Evolutionary conservation across 37 sponge, comb jelly and placozoan genomes (phyloP).

Genomic region (Halisarca cf. caerulea): DNA sequence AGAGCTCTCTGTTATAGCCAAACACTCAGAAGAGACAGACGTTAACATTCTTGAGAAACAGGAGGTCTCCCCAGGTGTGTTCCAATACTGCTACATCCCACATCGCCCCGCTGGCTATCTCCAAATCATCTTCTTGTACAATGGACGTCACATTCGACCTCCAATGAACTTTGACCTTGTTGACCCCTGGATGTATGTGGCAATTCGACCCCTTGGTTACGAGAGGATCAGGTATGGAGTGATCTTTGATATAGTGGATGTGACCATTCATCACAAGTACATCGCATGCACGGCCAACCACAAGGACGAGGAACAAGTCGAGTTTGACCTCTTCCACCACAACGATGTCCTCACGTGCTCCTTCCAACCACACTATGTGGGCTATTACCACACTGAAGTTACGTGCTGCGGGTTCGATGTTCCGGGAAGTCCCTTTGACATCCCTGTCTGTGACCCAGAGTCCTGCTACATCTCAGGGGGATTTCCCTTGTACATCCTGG

Average conservation of each 20-base stretch:
- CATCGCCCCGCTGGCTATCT: conserved; percentile 24
- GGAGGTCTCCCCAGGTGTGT: background rate
- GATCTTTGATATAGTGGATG: conserved; percentile 41
- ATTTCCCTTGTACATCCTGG: conserved; percentile 24
- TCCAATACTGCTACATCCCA: background rate
- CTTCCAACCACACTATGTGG: conserved; percentile 14
- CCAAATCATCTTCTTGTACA: conserved; percentile 4
- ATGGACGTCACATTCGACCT: background rate
- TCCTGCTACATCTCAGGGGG: conserved; percentile 20
- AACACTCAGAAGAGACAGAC: conserved; percentile 20
- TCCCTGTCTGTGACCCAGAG: conserved; percentile 45
- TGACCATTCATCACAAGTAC: conserved; percentile 23
- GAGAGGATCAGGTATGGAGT: conserved; percentile 54
- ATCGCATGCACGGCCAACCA: background rate
- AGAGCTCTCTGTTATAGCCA: background rate
- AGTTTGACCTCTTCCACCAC: conserved; percentile 9
- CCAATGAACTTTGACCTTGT: conserved; percentile 13
- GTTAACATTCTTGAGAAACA: background rate
- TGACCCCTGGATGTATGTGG: conserved; percentile 10
- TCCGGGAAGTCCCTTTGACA: conserved; percentile 45
- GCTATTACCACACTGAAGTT: conserved; percentile 29
- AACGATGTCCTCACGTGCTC: conserved; percentile 18
- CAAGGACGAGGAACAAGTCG: conserved; percentile 3
- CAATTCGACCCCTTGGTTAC: conserved; percentile 7
- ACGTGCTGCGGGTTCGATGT: conserved; percentile 27